A percentile compares a stretch with the other conserved stretches of the same genome.
phyloP scores from a whole-genome alignment of 2,113 vertebrate species.

The Eidolon helvum region DNA sequence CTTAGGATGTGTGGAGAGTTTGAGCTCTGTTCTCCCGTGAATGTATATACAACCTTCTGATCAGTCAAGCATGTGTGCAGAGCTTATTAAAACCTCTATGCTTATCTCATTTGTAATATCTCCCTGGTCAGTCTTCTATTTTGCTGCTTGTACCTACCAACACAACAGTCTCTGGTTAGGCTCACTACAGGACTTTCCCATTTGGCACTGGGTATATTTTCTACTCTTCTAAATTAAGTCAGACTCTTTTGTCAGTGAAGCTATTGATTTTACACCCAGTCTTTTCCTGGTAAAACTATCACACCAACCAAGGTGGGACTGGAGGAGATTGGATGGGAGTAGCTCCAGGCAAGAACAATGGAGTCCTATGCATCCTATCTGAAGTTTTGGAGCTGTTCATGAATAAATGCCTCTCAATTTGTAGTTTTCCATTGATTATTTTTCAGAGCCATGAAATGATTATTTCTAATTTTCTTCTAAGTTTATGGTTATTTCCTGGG shows the following conservation, averaged over 20 bases:
- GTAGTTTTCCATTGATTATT: background rate
- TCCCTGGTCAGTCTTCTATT: background rate
- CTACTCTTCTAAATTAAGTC: background rate
- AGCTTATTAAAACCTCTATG: background rate
- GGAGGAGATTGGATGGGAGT: background rate
- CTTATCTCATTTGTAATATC: background rate
- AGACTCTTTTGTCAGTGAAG: background rate
- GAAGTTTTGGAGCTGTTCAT: background rate
- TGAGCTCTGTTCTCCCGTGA: background rate
- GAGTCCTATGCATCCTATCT: background rate
- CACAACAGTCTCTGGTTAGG: background rate
- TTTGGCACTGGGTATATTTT: background rate
- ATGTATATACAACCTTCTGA: background rate
- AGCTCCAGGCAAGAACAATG: background rate
- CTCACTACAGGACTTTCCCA: background rate
- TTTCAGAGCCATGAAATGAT: background rate
- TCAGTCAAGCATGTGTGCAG: background rate
- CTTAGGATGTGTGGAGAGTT: background rate
- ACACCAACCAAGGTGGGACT: background rate
- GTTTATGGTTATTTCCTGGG: background rate
- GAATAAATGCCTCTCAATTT: background rate
- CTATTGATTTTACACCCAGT: background rate
- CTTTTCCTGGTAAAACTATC: background rate
- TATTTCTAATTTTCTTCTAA: background rate
- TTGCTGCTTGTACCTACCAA: background rate